phyloP scores from a whole-genome alignment of 2,888 invertebrate genomes.

The Agriotes lineatus region DNA sequence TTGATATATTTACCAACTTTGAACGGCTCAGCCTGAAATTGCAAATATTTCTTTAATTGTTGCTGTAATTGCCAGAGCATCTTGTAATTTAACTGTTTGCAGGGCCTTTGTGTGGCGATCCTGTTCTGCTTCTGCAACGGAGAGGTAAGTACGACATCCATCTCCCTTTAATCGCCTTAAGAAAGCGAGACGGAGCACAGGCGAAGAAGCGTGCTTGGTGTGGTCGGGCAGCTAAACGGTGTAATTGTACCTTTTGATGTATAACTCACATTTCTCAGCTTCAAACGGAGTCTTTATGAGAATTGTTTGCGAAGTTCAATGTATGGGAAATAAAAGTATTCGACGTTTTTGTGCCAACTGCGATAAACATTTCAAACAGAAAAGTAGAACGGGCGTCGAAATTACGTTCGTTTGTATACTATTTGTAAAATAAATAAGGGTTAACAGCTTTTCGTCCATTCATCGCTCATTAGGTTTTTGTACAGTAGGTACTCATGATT shows the following conservation, averaged over 20 bases:
- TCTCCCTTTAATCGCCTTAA: constrained; percentile 14
- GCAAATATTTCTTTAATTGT: constrained; percentile 5
- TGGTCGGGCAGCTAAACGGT: constrained; percentile 10
- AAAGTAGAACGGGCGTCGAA: too few species aligned
- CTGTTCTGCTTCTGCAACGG: constrained; percentile 96
- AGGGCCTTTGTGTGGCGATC: constrained; percentile 93
- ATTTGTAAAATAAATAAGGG: too few species aligned
- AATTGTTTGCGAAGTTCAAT: constrained; percentile 21
- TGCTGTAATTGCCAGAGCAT: constrained; percentile 9
- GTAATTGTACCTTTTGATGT: constrained; percentile 27
- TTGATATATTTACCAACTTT: neutral
- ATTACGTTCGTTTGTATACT: too few species aligned
- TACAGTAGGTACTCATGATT: too few species aligned
- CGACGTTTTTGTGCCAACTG: neutral
- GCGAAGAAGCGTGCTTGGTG: constrained; percentile 1
- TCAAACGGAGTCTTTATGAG: constrained; percentile 11
- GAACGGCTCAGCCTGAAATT: neutral
- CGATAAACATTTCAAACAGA: neutral
- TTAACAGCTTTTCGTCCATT: too few species aligned
- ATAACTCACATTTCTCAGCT: constrained; percentile 16
- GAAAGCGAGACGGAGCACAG: constrained; percentile 6
- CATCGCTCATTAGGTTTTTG: too few species aligned
- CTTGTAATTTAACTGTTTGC: constrained; percentile 55
- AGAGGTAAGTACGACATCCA: constrained; percentile 75
- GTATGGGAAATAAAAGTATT: neutral